phyloP scores from a whole-genome alignment of 1,140 invertebrate genomes.

The Drosophila tropicalis region DNA sequence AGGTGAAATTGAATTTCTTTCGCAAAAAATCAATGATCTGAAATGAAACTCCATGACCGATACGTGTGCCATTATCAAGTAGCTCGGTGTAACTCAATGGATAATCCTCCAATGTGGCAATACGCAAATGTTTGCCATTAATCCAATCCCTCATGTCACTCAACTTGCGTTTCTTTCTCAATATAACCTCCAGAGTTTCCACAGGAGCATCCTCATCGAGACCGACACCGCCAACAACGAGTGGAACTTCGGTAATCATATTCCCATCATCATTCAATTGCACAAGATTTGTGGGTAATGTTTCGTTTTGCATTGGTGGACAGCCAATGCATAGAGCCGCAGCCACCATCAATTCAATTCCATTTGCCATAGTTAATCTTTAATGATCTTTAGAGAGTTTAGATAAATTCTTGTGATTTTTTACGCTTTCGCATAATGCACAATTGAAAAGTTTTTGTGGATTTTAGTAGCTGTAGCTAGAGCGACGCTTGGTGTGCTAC shows the following conservation, averaged over 20 bases:
- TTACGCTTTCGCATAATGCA: conserved; percentile 56
- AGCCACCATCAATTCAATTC: conserved; percentile 72
- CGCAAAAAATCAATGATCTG: conserved; percentile 88
- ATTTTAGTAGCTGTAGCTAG: conserved; percentile 11
- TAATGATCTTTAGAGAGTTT: too few relatives aligned
- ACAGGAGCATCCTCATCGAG: conserved; percentile 41
- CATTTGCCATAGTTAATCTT: conserved; percentile 52
- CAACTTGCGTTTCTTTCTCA: conserved; percentile 54
- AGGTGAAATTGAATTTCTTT: conserved; percentile 89
- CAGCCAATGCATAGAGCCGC: conserved; percentile 65
- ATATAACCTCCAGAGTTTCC: conserved; percentile 58
- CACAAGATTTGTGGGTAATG: conserved; percentile 49
- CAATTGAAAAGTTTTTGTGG: background rate
- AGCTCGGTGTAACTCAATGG: conserved; percentile 85
- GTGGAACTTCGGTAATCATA: conserved; percentile 33
- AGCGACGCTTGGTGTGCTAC: conserved; percentile 36
- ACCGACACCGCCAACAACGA: conserved; percentile 24
- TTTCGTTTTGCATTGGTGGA: conserved; percentile 43
- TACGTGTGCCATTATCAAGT: conserved; percentile 84
- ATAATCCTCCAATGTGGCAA: conserved; percentile 85
- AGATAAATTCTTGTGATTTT: conserved; percentile 6
- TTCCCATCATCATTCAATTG: conserved; percentile 31
- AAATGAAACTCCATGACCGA: conserved; percentile 89
- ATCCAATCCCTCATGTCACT: conserved; percentile 63
- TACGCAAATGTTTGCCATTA: conserved; percentile 69